Percentiles rank a stretch among this genome's conserved stretches.
phyloP scores from a whole-genome alignment of 2,797 vertebrate species.

The Lepidocolaptes lacrymiger region DNA sequence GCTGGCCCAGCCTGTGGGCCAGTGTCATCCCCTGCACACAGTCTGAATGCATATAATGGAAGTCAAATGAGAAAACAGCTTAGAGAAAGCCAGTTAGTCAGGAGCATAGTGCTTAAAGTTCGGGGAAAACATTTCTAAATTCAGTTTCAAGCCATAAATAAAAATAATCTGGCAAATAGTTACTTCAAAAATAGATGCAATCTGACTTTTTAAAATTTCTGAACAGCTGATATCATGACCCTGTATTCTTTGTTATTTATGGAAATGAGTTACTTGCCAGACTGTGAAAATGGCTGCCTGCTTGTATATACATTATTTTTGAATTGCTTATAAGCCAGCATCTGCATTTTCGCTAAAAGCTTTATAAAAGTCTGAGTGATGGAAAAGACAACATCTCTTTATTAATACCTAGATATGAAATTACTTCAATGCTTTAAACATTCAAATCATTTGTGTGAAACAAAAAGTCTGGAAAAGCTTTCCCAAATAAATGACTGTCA shows the following conservation, averaged over 20 bases:
- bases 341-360: background rate
- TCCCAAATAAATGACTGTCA: constrained; percentile 32
- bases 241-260: constrained; percentile 41
- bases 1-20: background rate
- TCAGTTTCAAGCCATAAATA: constrained; percentile 15
- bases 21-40: background rate
- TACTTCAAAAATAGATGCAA: constrained; percentile 1
- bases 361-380: background rate
- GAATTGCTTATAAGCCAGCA: background rate
- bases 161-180: background rate
- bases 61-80: background rate
- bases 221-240: constrained; percentile 11
- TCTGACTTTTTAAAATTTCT: constrained; percentile 23
- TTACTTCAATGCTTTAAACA: constrained; percentile 3
- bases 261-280: constrained; percentile 30
- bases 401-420: background rate
- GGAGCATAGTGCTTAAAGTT: background rate
- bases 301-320: background rate
- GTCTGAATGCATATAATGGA: background rate
- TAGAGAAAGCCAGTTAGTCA: background rate
- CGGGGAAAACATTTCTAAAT: constrained; percentile 25
- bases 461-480: constrained; percentile 27
- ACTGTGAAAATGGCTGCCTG: constrained; percentile 15
- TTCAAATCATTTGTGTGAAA: background rate
- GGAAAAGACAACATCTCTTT: background rate